Evolutionary conservation across 2,888 invertebrate genomes (phyloP).

Genomic region (Xylota sylvarum): DNA sequence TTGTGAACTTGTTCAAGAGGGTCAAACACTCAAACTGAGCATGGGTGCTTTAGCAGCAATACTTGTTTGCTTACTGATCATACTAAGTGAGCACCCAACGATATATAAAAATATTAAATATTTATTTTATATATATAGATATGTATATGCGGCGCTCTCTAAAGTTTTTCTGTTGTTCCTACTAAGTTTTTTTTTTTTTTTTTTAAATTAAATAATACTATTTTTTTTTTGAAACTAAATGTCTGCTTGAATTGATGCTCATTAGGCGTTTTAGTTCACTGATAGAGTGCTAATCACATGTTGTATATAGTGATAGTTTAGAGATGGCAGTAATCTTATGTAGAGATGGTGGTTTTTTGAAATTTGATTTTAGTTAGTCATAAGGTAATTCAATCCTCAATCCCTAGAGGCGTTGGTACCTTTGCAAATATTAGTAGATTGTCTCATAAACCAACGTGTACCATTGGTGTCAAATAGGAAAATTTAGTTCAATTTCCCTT

Average conservation of each 20-base stretch:
- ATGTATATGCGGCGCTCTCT: constrained; percentile 62
- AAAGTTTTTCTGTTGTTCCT: constrained; percentile 11
- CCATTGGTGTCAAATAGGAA: too few species aligned
- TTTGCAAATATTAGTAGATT: too few species aligned
- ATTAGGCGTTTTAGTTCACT: constrained; percentile 58
- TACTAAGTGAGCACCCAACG: constrained; percentile 93
- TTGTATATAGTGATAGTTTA: constrained; percentile 40
- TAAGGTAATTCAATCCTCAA: too few species aligned
- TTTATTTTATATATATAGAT: constrained; percentile 38
- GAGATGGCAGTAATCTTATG: background rate
- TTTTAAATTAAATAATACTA: background rate
- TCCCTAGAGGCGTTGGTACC: too few species aligned
- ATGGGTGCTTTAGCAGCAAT: constrained; percentile 99
- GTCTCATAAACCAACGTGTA: too few species aligned
- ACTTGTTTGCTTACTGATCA: constrained; percentile 97
- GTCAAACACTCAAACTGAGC: constrained; percentile 97
- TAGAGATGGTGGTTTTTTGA: constrained; percentile 17
- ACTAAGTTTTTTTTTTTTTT: constrained; percentile 17
- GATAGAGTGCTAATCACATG: constrained; percentile 63
- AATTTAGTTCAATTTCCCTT: too few species aligned
- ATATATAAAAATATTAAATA: constrained; percentile 14
- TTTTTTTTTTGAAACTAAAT: constrained; percentile 40
- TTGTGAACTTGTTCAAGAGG: constrained; percentile 97
- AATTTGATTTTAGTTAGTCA: background rate
- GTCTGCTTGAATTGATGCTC: constrained; percentile 66